Evolutionary conservation across 2,888 invertebrate species (phyloP).

Genomic region (Tupiocoris notatus): DNA sequence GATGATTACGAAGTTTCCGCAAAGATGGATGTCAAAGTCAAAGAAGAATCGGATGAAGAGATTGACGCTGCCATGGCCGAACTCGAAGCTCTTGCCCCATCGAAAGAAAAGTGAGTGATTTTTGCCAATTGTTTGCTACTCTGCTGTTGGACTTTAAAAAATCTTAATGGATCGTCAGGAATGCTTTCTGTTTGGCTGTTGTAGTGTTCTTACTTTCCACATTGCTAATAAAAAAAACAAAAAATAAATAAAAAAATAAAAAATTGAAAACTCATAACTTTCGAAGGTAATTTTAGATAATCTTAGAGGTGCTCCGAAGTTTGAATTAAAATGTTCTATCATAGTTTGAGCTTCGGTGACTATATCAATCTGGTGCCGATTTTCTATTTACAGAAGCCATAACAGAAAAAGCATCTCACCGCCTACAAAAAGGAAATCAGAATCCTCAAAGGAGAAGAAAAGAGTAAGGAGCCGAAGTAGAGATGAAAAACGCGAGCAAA

Average conservation of each 20-base stretch:
- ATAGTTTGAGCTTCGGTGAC: too few relatives aligned
- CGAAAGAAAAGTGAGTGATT: conserved; percentile 51
- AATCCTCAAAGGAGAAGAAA: conserved; percentile 46
- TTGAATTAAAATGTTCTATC: too few relatives aligned
- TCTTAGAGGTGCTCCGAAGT: too few relatives aligned
- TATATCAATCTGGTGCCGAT: too few relatives aligned
- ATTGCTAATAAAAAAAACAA: too few relatives aligned
- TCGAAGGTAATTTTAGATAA: too few relatives aligned
- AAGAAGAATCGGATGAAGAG: conserved; percentile 47
- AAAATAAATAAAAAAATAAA: too few relatives aligned
- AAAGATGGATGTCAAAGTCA: conserved; percentile 9
- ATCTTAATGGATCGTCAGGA: too few relatives aligned
- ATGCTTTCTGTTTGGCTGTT: too few relatives aligned
- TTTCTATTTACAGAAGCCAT: conserved; percentile 39
- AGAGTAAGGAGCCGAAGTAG: conserved; percentile 31
- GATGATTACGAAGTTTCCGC: conserved; percentile 22
- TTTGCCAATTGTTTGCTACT: not conserved
- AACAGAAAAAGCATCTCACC: conserved; percentile 35
- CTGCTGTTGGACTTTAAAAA: too few relatives aligned
- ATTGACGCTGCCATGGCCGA: conserved; percentile 78
- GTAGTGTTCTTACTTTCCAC: too few relatives aligned
- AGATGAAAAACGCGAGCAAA: not conserved
- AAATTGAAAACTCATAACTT: too few relatives aligned
- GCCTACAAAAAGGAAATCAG: conserved; percentile 43
- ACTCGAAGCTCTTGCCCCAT: conserved; percentile 79